Conservation (phyloP, 2,113 vertebrate species). For the Maccullochella peelii region DNA sequence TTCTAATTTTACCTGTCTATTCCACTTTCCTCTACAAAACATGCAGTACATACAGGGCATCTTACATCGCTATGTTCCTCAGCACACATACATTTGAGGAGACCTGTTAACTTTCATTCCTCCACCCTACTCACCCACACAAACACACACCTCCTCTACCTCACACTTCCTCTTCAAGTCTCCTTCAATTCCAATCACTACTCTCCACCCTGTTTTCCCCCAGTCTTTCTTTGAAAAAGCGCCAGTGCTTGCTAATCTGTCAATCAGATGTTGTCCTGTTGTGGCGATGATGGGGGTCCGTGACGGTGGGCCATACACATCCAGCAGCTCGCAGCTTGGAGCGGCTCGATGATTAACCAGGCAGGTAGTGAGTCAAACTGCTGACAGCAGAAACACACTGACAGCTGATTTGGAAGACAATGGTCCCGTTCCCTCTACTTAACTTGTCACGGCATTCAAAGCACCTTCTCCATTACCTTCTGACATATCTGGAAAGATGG, state of each 20-base stretch:
- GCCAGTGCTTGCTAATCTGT: conserved; percentile 85
- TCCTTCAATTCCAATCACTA: conserved; percentile 70
- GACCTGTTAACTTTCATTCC: conserved; percentile 56
- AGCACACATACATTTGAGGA: conserved; percentile 13
- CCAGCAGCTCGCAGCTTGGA: conserved; percentile 68
- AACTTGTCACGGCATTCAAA: conserved; percentile 85
- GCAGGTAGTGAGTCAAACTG: conserved; percentile 86
- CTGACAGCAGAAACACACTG: conserved; percentile 81
- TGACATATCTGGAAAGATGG: conserved; percentile 66
- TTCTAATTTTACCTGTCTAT: background rate
- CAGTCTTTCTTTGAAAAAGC: conserved; percentile 77
- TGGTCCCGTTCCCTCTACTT: conserved; percentile 81
- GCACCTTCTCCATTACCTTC: conserved; percentile 77
- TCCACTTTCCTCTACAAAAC: conserved; percentile 13
- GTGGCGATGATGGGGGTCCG: conserved; percentile 69
- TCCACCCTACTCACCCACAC: conserved; percentile 53
- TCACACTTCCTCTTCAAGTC: conserved; percentile 49
- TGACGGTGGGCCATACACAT: conserved; percentile 76
- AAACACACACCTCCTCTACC: conserved; percentile 56
- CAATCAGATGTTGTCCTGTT: conserved; percentile 82
- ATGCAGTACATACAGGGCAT: conserved; percentile 23
- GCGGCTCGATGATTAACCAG: conserved; percentile 86
- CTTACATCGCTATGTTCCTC: conserved; percentile 39
- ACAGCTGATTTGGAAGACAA: conserved; percentile 88
- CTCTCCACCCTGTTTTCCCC: conserved; percentile 54